phyloP scores from a whole-genome alignment of 1,140 invertebrate species.

The Eciton burchellii region DNA sequence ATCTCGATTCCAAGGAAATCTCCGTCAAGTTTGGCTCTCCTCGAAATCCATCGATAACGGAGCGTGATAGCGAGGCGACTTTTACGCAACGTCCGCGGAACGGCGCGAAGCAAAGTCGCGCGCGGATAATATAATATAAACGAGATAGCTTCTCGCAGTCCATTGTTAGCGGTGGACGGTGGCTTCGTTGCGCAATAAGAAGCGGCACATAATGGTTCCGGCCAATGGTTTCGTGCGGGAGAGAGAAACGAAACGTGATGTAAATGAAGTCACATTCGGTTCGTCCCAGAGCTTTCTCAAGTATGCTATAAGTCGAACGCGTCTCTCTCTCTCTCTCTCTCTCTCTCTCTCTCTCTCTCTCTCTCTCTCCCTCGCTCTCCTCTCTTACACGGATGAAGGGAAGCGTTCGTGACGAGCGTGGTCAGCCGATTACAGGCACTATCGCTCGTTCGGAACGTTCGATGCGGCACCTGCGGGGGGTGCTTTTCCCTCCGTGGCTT shows the following conservation, averaged over 20 bases:
- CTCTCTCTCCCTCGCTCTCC: neutral
- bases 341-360: neutral
- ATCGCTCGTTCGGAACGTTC: slow-evolving; percentile 57
- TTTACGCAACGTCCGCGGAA: neutral
- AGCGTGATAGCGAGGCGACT: too few relatives aligned
- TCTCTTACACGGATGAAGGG: neutral
- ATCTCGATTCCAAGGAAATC: too few relatives aligned
- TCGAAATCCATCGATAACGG: neutral
- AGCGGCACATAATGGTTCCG: slow-evolving; percentile 29
- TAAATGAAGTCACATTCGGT: slow-evolving; percentile 50
- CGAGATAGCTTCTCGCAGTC: slow-evolving; percentile 13
- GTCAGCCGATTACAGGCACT: slow-evolving; percentile 34
- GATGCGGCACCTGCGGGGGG: slow-evolving; percentile 16
- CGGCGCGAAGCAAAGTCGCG: neutral
- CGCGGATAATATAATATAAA: neutral
- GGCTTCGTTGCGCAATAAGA: slow-evolving; percentile 35
- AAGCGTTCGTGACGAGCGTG: slow-evolving; percentile 46
- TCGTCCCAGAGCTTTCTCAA: slow-evolving; percentile 27
- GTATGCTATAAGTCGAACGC: slow-evolving; percentile 16
- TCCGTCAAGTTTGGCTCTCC: too few relatives aligned
- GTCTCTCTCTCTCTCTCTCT: neutral
- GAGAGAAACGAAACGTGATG: slow-evolving; percentile 54
- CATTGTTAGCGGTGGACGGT: slow-evolving; percentile 21
- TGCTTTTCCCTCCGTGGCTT: slow-evolving; percentile 26
- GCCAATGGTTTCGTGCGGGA: slow-evolving; percentile 18